Conservation (phyloP, 2,113 vertebrate genomes). For the Aspidoscelis tigris region DNA sequence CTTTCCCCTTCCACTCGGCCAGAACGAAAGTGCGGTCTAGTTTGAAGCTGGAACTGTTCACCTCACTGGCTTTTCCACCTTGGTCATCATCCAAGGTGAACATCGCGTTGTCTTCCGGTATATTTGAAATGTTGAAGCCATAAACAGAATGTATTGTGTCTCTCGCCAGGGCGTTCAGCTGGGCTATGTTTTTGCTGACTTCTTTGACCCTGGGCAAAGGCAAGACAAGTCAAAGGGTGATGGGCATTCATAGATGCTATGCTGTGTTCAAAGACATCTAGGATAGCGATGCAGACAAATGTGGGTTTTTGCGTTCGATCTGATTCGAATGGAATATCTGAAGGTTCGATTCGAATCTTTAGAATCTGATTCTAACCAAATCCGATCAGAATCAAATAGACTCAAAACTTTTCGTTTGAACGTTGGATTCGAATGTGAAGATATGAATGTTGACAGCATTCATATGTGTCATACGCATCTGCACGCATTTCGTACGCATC, state of each 20-base stretch:
- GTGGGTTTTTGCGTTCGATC: too few species aligned
- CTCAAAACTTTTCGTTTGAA: too few species aligned
- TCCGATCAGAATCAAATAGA: too few species aligned
- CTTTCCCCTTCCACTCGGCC: slow-evolving; percentile 4
- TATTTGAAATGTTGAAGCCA: slow-evolving; percentile 30
- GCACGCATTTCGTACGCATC: too few species aligned
- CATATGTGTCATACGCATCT: too few species aligned
- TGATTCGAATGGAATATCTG: too few species aligned
- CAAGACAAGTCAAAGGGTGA: background rate
- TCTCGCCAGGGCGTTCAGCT: slow-evolving; percentile 67
- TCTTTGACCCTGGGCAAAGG: slow-evolving; percentile 54
- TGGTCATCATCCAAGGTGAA: background rate
- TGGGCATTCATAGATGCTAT: background rate
- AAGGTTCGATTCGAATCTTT: too few species aligned
- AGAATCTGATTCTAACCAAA: too few species aligned
- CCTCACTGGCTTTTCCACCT: background rate
- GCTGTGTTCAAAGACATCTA: too few species aligned
- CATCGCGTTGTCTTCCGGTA: rapidly evolving
- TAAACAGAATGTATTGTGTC: slow-evolving; percentile 59
- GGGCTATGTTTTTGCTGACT: slow-evolving; percentile 47
- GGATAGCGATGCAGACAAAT: too few species aligned
- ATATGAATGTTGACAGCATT: too few species aligned
- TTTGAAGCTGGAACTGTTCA: slow-evolving; percentile 30
- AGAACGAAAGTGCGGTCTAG: slow-evolving; percentile 59
- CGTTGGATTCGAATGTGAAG: too few species aligned